Evolutionary conservation across 2,797 vertebrate species (phyloP), one percentile per base, ranked within the genome.

Genomic region (Heliangelus exortis): DNA sequence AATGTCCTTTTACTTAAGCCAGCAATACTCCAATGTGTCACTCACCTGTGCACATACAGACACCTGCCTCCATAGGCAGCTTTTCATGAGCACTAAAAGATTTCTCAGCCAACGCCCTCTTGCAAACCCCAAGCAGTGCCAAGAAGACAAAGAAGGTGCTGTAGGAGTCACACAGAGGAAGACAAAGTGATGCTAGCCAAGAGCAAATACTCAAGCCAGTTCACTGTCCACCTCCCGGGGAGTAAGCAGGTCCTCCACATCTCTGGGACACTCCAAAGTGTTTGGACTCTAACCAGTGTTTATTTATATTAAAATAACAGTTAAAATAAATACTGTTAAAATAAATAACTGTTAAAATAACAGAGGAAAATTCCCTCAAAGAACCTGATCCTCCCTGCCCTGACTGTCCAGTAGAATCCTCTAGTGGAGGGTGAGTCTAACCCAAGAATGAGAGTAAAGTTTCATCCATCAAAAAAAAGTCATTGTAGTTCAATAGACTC

Each of bases 331-430:
- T n/a, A n/a, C n/a, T n/a, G n/a, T n/a, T n/a, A n/a, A n/a, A n/a
- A n/a, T n/a, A n/a, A n/a, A n/a, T n/a, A n/a, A n/a, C 29, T 59
- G 18, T 23, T 59, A 43, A 74, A 36, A 58, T 41, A 68, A 55
- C 13, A 77, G 15, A 47, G 53, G 8, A 3, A 61, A 65, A 17
- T 7, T 6, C 21, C 15, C 7, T 65, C n/a, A 57, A n/a, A 78
- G 16, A 21, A 69, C 14, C 33, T 62, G 4, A 16, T 65, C 26
- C 31, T 77, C 26, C 18, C 29, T 58, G 15, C 47, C 12, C 39
- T 67, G 4, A 14, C 23, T 0, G 0, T 47, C 51, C 17, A 7
- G 55, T 54, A 58, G n/a, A 19, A 69, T 61, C 8, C 11, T 15
- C 10, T 17, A 41, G 12, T n/a, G 13, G 28, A 72, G 19, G 10